Evolutionary conservation across 2,113 vertebrate genomes (phyloP).

Genomic region (Theristicus caerulescens): DNA sequence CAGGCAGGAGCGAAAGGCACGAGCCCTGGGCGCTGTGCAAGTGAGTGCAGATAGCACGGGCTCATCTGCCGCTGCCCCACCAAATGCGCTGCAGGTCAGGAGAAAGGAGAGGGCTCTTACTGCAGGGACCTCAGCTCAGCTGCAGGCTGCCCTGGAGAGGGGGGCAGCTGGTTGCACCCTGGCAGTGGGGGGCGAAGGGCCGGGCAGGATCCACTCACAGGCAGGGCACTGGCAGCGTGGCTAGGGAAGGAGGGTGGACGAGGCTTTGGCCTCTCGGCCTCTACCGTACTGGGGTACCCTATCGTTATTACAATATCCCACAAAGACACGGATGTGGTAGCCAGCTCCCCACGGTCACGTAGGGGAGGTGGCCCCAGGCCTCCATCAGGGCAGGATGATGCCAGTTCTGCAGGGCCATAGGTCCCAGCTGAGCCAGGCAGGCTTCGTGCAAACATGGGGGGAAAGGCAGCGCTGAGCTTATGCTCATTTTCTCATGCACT

Average conservation of each 20-base stretch:
- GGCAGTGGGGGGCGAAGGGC: fast-evolving
- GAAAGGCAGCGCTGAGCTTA: too few relatives aligned
- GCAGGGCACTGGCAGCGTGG: neutral
- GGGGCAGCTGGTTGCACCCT: too few relatives aligned
- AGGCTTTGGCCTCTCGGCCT: neutral
- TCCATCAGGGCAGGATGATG: neutral
- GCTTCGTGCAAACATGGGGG: too few relatives aligned
- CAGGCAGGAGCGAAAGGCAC: neutral
- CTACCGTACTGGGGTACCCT: neutral
- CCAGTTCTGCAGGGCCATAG: neutral
- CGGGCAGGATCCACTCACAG: neutral
- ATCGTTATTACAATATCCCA: neutral
- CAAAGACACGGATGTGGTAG: neutral
- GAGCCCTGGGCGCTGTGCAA: neutral
- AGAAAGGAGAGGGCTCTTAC: neutral
- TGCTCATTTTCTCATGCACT: too few relatives aligned
- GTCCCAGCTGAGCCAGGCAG: neutral
- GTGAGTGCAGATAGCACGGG: neutral
- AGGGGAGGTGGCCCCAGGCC: neutral
- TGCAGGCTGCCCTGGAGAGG: neutral
- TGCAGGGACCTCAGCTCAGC: too few relatives aligned
- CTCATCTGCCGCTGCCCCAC: neutral
- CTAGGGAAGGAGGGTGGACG: neutral
- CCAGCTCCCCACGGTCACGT: neutral
- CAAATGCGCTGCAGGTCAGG: neutral